These are phyloP conservation scores for Athalia cordata DNA, from an alignment of 2,888 invertebrate genomes.

Conservation along the genomic window DNA sequence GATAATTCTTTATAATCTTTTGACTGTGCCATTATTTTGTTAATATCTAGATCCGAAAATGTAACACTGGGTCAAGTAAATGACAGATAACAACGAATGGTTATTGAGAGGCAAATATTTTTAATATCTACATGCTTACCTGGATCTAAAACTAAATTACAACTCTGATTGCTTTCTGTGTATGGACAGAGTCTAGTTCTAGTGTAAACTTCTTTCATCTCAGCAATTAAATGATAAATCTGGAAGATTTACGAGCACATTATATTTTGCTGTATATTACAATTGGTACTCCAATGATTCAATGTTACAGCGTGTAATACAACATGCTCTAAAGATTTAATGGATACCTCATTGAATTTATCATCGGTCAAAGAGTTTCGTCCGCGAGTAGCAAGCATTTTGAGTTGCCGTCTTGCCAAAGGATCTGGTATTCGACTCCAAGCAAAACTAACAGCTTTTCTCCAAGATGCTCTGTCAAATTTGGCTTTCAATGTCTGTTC, in stretches of 20 bases:
- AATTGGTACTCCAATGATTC: background rate
- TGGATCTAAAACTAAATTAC: constrained; percentile 73
- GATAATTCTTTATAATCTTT: constrained; percentile 84
- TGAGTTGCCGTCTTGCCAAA: constrained; percentile 81
- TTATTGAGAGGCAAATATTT: too few relatives aligned
- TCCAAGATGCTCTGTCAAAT: constrained; percentile 86
- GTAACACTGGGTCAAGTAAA: background rate
- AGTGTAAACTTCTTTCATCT: constrained; percentile 88
- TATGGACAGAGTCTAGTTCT: constrained; percentile 84
- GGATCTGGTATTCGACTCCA: constrained; percentile 82
- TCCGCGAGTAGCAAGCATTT: constrained; percentile 82
- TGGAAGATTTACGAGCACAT: constrained; percentile 63
- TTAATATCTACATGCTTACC: constrained; percentile 60
- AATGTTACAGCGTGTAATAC: background rate
- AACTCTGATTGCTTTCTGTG: constrained; percentile 71
- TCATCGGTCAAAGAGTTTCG: constrained; percentile 85
- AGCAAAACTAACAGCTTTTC: constrained; percentile 82
- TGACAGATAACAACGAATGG: background rate
- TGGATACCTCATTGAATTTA: constrained; percentile 81
- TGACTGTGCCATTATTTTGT: constrained; percentile 81
- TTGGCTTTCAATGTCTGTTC: constrained; percentile 82
- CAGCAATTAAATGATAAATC: constrained; percentile 83
- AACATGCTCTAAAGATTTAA: background rate
- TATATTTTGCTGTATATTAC: background rate
- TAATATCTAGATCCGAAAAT: constrained; percentile 69